Percentiles rank a stretch among this genome's conserved stretches.
Evolutionary conservation across 2,888 invertebrate genomes (phyloP).

Genomic region (Drosophila bunnanda): DNA sequence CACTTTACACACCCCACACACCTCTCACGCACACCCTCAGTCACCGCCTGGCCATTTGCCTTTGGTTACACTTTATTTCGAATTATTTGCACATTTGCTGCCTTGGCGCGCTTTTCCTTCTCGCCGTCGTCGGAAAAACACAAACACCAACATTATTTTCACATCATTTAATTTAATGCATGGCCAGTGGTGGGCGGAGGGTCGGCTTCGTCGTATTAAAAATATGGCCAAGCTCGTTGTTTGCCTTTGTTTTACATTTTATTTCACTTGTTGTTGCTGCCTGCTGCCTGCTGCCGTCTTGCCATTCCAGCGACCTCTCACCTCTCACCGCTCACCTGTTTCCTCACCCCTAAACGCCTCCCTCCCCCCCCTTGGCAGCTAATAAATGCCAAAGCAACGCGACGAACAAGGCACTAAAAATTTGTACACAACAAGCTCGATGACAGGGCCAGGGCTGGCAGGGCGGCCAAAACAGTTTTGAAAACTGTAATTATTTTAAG

Average conservation of each 20-base stretch:
- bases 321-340: neutral
- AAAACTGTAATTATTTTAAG: conserved; percentile 80
- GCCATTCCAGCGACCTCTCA: conserved; percentile 3
- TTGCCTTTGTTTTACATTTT: conserved; percentile 62
- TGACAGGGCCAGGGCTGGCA: conserved; percentile 19
- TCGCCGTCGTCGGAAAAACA: conserved; percentile 14
- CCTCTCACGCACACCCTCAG: neutral
- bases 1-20: too few species aligned
- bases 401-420: conserved; percentile 65
- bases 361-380: conserved; percentile 40
- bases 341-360: neutral
- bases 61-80: conserved; percentile 66
- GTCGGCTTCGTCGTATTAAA: conserved; percentile 18
- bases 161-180: conserved; percentile 82
- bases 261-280: conserved; percentile 70
- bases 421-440: conserved; percentile 55
- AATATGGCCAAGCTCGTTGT: conserved; percentile 53
- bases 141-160: conserved; percentile 78
- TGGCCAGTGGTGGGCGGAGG: conserved; percentile 21
- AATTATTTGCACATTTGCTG: conserved; percentile 73
- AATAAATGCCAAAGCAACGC: conserved; percentile 69
- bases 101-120: conserved; percentile 44
- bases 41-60: conserved; percentile 43
- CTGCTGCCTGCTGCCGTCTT: conserved; percentile 12
- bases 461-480: conserved; percentile 43